Conservation (phyloP, 2,113 vertebrate genomes). For the Recurvirostra avosetta region DNA sequence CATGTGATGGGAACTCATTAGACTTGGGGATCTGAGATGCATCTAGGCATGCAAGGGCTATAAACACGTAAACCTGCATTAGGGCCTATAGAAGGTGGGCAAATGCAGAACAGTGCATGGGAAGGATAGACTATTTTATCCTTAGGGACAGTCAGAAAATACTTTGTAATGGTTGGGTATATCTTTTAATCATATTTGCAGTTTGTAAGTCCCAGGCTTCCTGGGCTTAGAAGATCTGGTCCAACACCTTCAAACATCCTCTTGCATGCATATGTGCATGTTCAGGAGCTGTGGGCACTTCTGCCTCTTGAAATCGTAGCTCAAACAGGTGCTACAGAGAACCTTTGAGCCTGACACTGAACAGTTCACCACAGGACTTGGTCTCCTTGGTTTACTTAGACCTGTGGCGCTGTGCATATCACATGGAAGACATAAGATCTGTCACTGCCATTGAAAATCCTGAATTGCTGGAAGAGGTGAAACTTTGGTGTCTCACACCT, state of each 20-base stretch:
- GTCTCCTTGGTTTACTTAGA: neutral
- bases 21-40: neutral
- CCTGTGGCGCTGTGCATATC: neutral
- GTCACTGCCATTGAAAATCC: neutral
- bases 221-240: neutral
- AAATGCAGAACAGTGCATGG: neutral
- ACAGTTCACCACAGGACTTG: neutral
- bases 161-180: neutral
- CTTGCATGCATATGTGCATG: neutral
- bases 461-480: neutral
- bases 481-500: neutral
- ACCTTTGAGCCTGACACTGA: neutral
- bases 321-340: neutral
- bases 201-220: neutral
- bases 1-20: neutral
- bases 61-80: neutral
- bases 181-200: neutral
- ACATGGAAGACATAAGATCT: neutral
- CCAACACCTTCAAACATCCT: neutral
- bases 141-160: neutral
- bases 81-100: neutral
- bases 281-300: neutral
- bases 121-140: neutral
- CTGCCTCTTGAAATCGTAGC: neutral
- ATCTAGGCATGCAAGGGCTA: neutral